Percentiles rank a stretch among this genome's conserved stretches.
Conservation (phyloP, 2,888 invertebrate species). For the Sphinx pinastri region DNA sequence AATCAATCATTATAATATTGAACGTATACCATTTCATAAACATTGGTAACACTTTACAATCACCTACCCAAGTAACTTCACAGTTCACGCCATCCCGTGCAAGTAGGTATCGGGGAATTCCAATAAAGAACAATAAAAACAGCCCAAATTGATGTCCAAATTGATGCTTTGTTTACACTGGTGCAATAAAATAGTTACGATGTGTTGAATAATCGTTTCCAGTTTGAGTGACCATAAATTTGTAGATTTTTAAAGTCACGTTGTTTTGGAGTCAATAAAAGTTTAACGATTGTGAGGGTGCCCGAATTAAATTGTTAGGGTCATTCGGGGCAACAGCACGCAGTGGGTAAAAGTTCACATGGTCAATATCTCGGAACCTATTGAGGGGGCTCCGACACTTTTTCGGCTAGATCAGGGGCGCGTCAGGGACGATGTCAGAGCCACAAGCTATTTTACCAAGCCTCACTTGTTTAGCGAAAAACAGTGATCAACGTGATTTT, state of each 20-base stretch:
- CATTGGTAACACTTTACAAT: neutral
- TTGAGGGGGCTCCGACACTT: too few species aligned
- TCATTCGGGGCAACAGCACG: too few species aligned
- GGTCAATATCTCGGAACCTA: too few species aligned
- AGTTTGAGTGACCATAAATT: slow-evolving; percentile 82
- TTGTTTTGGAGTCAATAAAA: slow-evolving; percentile 81
- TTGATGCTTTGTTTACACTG: slow-evolving; percentile 79
- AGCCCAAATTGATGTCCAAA: slow-evolving; percentile 60
- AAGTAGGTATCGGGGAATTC: slow-evolving; percentile 22
- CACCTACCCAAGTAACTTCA: neutral
- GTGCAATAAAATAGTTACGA: slow-evolving; percentile 81
- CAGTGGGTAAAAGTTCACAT: too few species aligned
- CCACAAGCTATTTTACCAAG: too few species aligned
- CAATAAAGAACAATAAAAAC: slow-evolving; percentile 37
- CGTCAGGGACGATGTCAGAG: too few species aligned
- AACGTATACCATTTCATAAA: slow-evolving; percentile 2
- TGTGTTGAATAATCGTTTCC: slow-evolving; percentile 82
- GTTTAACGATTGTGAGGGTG: slow-evolving; percentile 80
- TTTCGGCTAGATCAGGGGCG: too few species aligned
- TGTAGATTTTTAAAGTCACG: slow-evolving; percentile 82
- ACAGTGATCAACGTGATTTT: too few species aligned
- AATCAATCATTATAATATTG: neutral
- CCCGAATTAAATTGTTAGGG: slow-evolving; percentile 74
- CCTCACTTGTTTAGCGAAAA: too few species aligned
- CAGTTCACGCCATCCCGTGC: neutral